Conservation (phyloP, 2,797 vertebrate genomes). For the Chrysolophus pictus region DNA sequence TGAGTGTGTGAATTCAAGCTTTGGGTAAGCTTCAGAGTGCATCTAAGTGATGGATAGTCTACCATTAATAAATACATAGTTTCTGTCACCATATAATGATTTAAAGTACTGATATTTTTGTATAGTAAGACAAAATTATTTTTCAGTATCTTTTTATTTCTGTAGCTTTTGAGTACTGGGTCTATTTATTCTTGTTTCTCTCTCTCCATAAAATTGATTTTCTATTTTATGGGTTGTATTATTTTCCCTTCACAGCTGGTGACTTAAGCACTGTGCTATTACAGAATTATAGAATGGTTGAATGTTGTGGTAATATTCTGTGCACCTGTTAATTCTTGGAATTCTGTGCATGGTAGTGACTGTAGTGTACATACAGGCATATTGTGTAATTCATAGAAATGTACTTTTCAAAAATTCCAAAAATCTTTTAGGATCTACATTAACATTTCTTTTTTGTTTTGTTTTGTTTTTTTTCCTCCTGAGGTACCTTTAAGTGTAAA, state of each 20-base stretch:
- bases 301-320: not conserved
- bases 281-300: not conserved
- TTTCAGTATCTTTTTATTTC: not conserved
- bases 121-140: not conserved
- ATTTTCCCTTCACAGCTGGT: not conserved
- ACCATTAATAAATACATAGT: not conserved
- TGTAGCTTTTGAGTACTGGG: not conserved
- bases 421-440: not conserved
- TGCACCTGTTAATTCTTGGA: not conserved
- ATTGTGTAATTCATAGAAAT: not conserved
- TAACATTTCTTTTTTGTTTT: not conserved
- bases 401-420: not conserved
- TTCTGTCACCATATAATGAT: not conserved
- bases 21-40: not conserved
- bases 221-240: not conserved
- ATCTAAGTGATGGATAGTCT: not conserved
- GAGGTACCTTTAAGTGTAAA: not conserved
- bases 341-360: not conserved
- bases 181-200: not conserved
- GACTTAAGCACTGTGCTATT: not conserved
- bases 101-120: not conserved
- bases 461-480: not conserved
- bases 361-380: not conserved
- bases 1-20: not conserved
- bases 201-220: not conserved